phyloP scores from a whole-genome alignment of 2,888 invertebrate species.

The Caprella mutica region DNA sequence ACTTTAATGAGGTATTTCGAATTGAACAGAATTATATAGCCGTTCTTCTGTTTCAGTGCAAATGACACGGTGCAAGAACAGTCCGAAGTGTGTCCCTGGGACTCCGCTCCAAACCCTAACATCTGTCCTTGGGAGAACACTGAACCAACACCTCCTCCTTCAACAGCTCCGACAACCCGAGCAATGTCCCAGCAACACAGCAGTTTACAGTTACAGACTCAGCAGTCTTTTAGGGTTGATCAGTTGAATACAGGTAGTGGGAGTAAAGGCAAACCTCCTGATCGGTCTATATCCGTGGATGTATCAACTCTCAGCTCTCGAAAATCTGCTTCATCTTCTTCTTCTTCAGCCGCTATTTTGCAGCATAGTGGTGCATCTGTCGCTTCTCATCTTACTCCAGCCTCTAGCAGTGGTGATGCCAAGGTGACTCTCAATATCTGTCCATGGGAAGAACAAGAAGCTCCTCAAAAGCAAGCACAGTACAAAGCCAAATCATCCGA shows the following conservation, averaged over 20 bases:
- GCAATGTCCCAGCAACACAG: neutral
- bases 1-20: too few species aligned
- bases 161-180: conserved; percentile 1
- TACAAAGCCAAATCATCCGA: neutral
- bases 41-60: too few species aligned
- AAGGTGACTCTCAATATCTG: conserved; percentile 35
- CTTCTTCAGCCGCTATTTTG: neutral
- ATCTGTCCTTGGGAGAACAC: conserved; percentile 31
- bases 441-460: conserved; percentile 36
- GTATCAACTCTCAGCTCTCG: conserved; percentile 17
- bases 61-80: too few species aligned
- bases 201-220: conserved; percentile 10
- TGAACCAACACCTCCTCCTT: neutral
- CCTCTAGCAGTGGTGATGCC: conserved; percentile 18
- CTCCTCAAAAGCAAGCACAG: conserved; percentile 23
- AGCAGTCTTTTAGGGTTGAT: conserved; percentile 2
- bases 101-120: conserved; percentile 36
- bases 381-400: conserved; percentile 8
- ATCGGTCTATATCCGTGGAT: conserved; percentile 31
- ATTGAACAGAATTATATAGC: too few species aligned
- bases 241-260: neutral
- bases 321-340: conserved; percentile 5
- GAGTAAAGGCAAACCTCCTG: conserved; percentile 19
- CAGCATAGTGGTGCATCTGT: neutral
- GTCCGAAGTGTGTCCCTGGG: conserved; percentile 49